Percentiles rank a stretch among this genome's conserved stretches.
Evolutionary conservation across 2,797 vertebrate species (phyloP).

Genomic region (Mergus octosetaceus): DNA sequence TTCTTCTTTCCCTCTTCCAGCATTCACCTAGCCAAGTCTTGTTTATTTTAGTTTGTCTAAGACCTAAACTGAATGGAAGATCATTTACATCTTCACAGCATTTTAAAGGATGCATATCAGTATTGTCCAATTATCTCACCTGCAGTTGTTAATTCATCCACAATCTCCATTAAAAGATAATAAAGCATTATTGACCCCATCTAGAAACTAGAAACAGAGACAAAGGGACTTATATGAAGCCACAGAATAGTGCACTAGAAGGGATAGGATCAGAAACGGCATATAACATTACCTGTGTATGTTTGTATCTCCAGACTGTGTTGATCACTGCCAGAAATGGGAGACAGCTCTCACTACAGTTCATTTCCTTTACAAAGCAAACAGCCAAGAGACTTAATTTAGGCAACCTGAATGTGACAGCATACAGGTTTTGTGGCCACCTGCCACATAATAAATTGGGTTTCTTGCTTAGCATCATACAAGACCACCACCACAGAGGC

Average conservation of each 20-base stretch:
- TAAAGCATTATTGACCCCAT: neutral
- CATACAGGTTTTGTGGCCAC: neutral
- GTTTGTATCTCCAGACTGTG: neutral
- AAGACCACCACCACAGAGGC: neutral
- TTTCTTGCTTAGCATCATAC: neutral
- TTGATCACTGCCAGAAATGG: neutral
- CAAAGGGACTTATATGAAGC: neutral
- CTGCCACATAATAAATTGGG: neutral
- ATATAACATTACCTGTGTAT: accelerated
- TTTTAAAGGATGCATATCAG: neutral
- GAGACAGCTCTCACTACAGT: neutral
- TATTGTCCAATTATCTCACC: neutral
- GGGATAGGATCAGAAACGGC: neutral
- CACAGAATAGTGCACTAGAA: neutral
- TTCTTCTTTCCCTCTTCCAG: neutral
- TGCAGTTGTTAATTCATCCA: neutral
- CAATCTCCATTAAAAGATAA: neutral
- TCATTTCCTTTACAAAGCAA: neutral
- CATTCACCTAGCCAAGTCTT: neutral
- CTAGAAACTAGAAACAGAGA: neutral
- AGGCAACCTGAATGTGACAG: neutral
- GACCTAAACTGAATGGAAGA: neutral
- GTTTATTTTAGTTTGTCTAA: neutral
- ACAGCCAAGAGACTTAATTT: neutral
- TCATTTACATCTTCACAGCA: neutral